Evolutionary conservation across 1,140 invertebrate genomes (phyloP), one percentile per base, ranked within the genome.

Genomic region (Archivesica marissinica): DNA sequence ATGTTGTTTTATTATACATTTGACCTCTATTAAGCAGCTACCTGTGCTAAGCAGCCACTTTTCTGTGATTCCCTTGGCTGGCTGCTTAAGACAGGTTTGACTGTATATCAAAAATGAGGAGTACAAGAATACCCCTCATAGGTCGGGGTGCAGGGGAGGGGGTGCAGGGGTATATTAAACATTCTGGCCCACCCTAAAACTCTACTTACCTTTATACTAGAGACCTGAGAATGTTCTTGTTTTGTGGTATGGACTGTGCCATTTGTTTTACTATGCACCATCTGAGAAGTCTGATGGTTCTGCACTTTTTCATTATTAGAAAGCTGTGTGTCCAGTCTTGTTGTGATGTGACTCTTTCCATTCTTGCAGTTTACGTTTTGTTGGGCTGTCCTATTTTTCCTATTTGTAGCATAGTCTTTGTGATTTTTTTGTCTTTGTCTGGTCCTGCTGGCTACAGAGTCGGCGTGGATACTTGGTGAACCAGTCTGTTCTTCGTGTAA

Each of bases 201-300:
- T 50, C n/a, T 13, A 50, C 68, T 44, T 30, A 72, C 68, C 68
- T 72, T 72, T 72, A 72, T 72, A 44, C 68, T 44, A 4, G 38
- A 25, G 41, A 25, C 4, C 13, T 64, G 59, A 64, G 59, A 35
- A 52, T 20, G 3, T 3, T 35, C 30, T 35, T 35, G 30, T 33
- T 25, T 9, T 13, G 15, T 35, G 13, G 1, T 4, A 64, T 35
- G 2, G 15, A 64, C 25, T 35, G 30, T 33, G 38, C 59, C 59
- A 35, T 64, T 64, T 13, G 59, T 11, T 64, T 64, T 64, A 64
- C n/a, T n/a, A n/a, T 35, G 9, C 20, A 64, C n/a, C 33, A 4
- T 64, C 20, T 64, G 33, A 35, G 20, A 17, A 35, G 30, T 17
- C 4, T 35, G 13, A 64, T 64, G 15, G n/a, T 64, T 64, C n/a